Evolutionary conservation across 1,140 invertebrate genomes (phyloP), one percentile per base, ranked within the genome.

Genomic region (Musca vetustissima): DNA sequence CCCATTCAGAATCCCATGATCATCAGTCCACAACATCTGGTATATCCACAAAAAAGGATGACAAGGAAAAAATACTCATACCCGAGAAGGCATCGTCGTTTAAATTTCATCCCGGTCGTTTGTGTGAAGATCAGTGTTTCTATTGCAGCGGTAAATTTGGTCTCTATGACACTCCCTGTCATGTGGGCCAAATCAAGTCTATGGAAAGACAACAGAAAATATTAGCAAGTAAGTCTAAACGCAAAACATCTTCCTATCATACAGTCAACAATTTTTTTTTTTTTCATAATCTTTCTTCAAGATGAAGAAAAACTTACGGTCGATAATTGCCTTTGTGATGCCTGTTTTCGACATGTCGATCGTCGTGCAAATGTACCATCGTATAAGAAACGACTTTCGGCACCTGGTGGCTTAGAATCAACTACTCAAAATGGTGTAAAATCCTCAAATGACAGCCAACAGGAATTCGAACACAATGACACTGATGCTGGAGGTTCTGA

Each of bases 101-200:
- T 79, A 91, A 90, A 69, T 93, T 94, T 72, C 92, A 93, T 84
- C 92, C 92, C 0, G 91, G 87, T 1, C 81, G 92, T 13, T 76
- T 92, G 3, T 94, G 92, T 77, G 88, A 89, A 72, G 92, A 93
- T 78, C 90, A 93, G 71, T 94, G 92, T 77, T 91, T 89, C 72
- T 93, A 93, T 75, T 94, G 92, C 75, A 91, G 91, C 72, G 91
- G 91, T 9, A 93, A 93, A 80, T 94, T 94, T 72, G 92, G 92
- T 0, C 87, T 92, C 0, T 88, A 92, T 61, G 92, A 94, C 74
- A 93, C 92, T 0, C 92, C 92, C 0, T 93, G 92, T 83, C 92
- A 94, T 78, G 88, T 94, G 43, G 92, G 91, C 0, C 91, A 93
- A 80, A 89, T 93, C 80, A 94, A 93, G 76, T 91, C 89, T 28